These are phyloP conservation scores for Andrena bicolor DNA, from an alignment of 2,888 invertebrate species.

Conservation along the genomic window DNA sequence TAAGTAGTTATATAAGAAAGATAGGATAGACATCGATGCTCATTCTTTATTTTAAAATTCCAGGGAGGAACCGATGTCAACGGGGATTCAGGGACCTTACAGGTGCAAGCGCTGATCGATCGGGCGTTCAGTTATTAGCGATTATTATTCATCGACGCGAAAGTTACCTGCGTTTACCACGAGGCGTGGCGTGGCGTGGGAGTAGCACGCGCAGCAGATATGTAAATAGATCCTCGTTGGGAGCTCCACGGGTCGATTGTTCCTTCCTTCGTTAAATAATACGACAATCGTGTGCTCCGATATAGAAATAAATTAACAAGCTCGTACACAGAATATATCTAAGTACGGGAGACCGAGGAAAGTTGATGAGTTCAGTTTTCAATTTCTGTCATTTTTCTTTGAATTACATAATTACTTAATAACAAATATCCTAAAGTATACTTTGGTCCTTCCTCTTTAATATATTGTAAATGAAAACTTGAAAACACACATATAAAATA, in stretches of 20 bases:
- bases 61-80: constrained; percentile 42
- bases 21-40: constrained; percentile 9
- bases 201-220: constrained; percentile 48
- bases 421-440: too few relatives aligned
- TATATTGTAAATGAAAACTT: too few relatives aligned
- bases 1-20: constrained; percentile 24
- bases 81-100: constrained; percentile 23
- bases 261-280: constrained; percentile 16
- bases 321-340: not conserved
- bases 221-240: constrained; percentile 39
- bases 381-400: too few relatives aligned
- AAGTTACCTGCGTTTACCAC: constrained; percentile 39
- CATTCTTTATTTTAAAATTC: constrained; percentile 49
- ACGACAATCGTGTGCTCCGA: not conserved
- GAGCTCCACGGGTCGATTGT: constrained; percentile 38
- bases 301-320: not conserved
- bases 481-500: not conserved
- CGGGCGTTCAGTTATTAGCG: constrained; percentile 66
- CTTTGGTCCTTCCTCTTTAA: too few relatives aligned
- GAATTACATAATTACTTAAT: too few relatives aligned
- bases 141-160: constrained; percentile 71
- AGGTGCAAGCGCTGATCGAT: constrained; percentile 68
- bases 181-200: constrained; percentile 58
- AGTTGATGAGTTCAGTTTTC: too few relatives aligned
- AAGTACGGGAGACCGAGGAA: not conserved